These are phyloP conservation scores for Rattus rattus DNA, from an alignment of 2,113 vertebrate species.

Conservation along the genomic window DNA sequence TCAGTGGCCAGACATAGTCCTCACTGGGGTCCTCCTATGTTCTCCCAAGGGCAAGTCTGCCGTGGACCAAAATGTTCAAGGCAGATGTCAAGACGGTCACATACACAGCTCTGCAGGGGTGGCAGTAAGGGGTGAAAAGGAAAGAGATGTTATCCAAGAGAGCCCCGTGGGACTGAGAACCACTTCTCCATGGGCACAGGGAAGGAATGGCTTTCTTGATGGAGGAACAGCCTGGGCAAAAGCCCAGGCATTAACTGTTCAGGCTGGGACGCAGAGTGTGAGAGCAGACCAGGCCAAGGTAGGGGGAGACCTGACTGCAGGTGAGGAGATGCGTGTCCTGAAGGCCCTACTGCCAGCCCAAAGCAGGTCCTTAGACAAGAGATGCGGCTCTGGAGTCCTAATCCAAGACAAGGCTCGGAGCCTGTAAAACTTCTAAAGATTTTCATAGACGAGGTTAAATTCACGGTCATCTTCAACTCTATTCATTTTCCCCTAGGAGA, in stretches of 20 bases:
- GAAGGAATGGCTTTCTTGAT: not conserved
- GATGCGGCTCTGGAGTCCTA: not conserved
- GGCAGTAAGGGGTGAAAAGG: rapidly evolving
- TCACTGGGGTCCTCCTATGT: not conserved
- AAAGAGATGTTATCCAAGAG: rapidly evolving
- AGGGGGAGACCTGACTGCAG: not conserved
- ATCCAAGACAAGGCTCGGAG: not conserved
- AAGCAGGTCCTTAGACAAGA: not conserved
- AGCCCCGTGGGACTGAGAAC: not conserved
- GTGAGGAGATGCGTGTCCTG: rapidly evolving
- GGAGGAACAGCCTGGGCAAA: not conserved
- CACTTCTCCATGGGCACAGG: not conserved
- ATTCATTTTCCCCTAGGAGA: not conserved
- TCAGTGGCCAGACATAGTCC: not conserved
- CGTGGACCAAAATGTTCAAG: not conserved
- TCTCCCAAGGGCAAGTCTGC: not conserved
- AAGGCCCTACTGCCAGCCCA: not conserved
- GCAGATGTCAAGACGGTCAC: not conserved
- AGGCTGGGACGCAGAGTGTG: not conserved
- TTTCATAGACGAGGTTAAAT: constrained; percentile 76
- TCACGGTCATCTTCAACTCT: not conserved
- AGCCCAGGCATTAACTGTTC: not conserved
- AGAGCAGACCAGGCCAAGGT: not conserved
- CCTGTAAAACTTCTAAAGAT: constrained; percentile 24
- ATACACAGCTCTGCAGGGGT: not conserved